phyloP scores from a whole-genome alignment of 2,888 invertebrate species.

The Diarsia rubi region DNA sequence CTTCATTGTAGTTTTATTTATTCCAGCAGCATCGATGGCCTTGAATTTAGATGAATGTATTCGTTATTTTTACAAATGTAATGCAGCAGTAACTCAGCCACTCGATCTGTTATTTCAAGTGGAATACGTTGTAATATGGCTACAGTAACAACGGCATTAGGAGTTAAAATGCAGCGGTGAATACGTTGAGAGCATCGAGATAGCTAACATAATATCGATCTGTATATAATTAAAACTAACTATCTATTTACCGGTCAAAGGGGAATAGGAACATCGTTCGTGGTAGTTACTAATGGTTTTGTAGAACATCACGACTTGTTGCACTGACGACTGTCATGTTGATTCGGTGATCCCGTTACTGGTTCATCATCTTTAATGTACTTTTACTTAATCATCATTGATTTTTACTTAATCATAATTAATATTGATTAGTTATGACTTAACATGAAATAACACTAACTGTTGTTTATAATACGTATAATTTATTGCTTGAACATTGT shows the following conservation, averaged over 20 bases:
- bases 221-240: slow-evolving; percentile 48
- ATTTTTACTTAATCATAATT: not conserved
- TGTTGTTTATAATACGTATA: not conserved
- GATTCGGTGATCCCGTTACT: slow-evolving; percentile 26
- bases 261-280: slow-evolving; percentile 24
- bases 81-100: slow-evolving; percentile 62
- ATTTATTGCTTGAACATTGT: not conserved
- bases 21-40: slow-evolving; percentile 81
- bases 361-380: slow-evolving; percentile 55
- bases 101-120: slow-evolving; percentile 57
- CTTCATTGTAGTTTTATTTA: slow-evolving; percentile 83
- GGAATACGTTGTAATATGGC: slow-evolving; percentile 40
- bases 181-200: slow-evolving; percentile 40
- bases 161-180: slow-evolving; percentile 48
- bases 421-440: not conserved
- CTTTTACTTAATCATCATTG: not conserved
- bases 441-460: not conserved
- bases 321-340: slow-evolving; percentile 50
- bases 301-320: slow-evolving; percentile 60
- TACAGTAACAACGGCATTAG: slow-evolving; percentile 40
- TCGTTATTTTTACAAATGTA: slow-evolving; percentile 72
- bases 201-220: slow-evolving; percentile 50
- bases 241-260: slow-evolving; percentile 34
- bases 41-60: slow-evolving; percentile 78
- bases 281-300: slow-evolving; percentile 23